Evolutionary conservation across 2,113 vertebrate species (phyloP).

Genomic region (Cricetomys ansorgei): DNA sequence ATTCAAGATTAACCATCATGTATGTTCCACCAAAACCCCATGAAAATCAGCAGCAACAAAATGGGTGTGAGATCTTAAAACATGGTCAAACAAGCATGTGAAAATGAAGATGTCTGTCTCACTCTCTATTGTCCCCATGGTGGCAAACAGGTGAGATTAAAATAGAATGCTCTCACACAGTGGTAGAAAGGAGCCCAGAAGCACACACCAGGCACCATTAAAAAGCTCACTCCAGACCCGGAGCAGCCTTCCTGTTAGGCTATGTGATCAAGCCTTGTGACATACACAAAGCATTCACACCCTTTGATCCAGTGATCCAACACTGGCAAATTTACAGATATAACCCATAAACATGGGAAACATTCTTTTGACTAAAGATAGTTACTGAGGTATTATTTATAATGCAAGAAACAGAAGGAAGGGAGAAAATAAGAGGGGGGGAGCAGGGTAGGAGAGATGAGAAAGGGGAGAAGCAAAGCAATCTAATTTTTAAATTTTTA

Average conservation of each 20-base stretch:
- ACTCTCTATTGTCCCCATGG: neutral
- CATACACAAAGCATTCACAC: neutral
- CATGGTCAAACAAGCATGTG: neutral
- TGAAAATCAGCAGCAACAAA: neutral
- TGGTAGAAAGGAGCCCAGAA: neutral
- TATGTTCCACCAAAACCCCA: neutral
- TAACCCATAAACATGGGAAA: conserved; percentile 31
- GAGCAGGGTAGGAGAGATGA: neutral
- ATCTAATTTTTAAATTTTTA: neutral
- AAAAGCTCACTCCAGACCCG: neutral
- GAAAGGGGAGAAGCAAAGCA: conserved; percentile 32
- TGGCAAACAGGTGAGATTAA: neutral
- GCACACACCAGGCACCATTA: neutral
- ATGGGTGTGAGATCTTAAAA: neutral
- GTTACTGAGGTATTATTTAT: conserved; percentile 28
- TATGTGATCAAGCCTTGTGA: neutral
- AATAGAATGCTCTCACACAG: neutral
- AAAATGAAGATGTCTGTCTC: neutral
- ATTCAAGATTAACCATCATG: neutral
- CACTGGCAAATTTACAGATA: neutral
- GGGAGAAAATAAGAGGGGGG: neutral
- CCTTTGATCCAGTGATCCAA: neutral
- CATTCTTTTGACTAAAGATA: conserved; percentile 10
- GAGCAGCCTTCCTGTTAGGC: neutral
- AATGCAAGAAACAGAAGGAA: neutral